Base-by-base conservation (phyloP, 92 coral and sea anemone species). In the Palythoa grandis region DNA sequence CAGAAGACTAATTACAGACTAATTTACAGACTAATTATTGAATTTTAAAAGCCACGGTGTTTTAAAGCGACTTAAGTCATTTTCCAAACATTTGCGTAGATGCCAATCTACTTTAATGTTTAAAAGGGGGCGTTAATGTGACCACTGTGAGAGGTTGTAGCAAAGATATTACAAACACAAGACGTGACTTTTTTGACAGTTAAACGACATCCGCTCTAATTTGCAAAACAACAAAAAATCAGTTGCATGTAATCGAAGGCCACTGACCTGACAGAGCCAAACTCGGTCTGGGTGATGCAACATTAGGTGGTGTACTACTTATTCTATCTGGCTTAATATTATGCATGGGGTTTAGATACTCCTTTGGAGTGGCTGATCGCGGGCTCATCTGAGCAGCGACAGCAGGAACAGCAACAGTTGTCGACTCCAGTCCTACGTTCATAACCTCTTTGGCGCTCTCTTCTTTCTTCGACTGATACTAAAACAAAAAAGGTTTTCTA, bases 251-350 rank as follows among this genome's bases (percentile, higher is more conserved):
- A 1, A 15, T 22, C 19, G 13, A 10, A 75, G 24, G 25, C 24
- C 2, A 66, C 85, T 65, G 20, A 80, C 85, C 85, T 80, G 85
- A 80, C 20, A 67, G 29, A 9, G 74, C 85, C 74, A 80, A 52
- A 50, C 85, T 80, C 50, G 85, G 85, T 80, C 85, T 65, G 19
- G 85, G 85, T n/a, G 85, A 80, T 15, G 47, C n/a, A 0, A 65
- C 13, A 22, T 80, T 20, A 43, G 85, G 61, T 25, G 85, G 74
- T 25, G 57, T 47, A 70, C 74, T 80, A 15, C 47, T 52, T 19
- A 47, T 29, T 8, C 66, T 66, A 52, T 80, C 75, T 47, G 85
- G 85, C 39, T 80, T 70, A 2, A 24, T 22, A 47, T 76, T 29
- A 67, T 48, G 75, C 23, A 25, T 17, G 48, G 85, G 74, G 7